Evolutionary conservation across 2,888 invertebrate species (phyloP).

Genomic region (Hermaeophaga mercurialis): DNA sequence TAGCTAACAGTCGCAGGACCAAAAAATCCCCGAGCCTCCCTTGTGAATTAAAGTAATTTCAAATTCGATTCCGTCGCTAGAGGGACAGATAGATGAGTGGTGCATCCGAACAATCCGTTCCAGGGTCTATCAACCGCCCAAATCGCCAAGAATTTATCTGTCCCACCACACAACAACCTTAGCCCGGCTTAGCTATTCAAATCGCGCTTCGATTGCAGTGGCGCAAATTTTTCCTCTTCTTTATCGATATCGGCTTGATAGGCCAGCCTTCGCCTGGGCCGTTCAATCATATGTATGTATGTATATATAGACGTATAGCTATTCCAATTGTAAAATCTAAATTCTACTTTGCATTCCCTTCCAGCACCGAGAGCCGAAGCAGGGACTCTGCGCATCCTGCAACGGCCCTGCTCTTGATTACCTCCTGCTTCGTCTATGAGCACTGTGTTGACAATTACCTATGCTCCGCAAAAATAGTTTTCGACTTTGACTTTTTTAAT

Average conservation of each 20-base stretch:
- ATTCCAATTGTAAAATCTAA: constrained; percentile 59
- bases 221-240: constrained; percentile 53
- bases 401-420: too few relatives aligned
- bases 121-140: constrained; percentile 50
- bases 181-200: constrained; percentile 60
- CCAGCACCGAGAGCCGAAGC: constrained; percentile 41
- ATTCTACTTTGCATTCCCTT: constrained; percentile 58
- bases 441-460: constrained; percentile 18
- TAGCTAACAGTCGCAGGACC: constrained; percentile 53
- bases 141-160: constrained; percentile 53
- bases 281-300: constrained; percentile 52
- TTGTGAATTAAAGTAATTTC: constrained; percentile 61
- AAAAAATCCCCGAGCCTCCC: constrained; percentile 59
- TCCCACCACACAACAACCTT: constrained; percentile 57
- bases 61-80: constrained; percentile 60
- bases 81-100: constrained; percentile 60
- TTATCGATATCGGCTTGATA: constrained; percentile 40
- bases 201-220: constrained; percentile 59
- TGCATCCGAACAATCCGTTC: constrained; percentile 55
- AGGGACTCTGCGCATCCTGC: too few relatives aligned
- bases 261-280: constrained; percentile 48
- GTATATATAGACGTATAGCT: constrained; percentile 52
- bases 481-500: too few relatives aligned
- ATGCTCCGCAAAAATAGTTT: too few relatives aligned
- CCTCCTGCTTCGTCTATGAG: constrained; percentile 13